Evolutionary conservation across 2,113 vertebrate genomes (phyloP), one percentile per base, ranked within the genome.

Genomic region (Sinocyclocheilus anshuiensis): DNA sequence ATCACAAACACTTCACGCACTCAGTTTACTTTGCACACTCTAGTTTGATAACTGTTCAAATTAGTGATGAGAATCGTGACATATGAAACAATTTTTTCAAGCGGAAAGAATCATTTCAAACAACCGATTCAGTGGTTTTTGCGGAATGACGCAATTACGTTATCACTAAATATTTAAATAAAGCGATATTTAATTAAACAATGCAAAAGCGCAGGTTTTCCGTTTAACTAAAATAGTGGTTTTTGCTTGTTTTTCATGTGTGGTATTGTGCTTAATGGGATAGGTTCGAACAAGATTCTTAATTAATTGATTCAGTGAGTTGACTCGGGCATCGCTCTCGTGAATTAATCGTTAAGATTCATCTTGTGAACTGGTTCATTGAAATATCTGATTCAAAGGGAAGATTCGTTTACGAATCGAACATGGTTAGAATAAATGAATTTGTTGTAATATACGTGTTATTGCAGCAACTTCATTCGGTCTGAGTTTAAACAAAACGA

Each of bases 401-500:
- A 67, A 29, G 24, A 33, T 67, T 33, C 4, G 33, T 20, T 48
- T n/a, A 26, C 45, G 12, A 20, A 55, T 22, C 26, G 1, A 6
- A 15, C 26, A 16, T 67, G 13, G 6, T 33, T 16, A 3, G 1
- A 29, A 33, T 16, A 67, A 67, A 77, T 20, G 2, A 33, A 36
- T 16, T 29, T 22, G n/a, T 78, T 29, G 22, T 5, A 24, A 2
- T 36, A 39, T 74, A 71, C 33, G 20, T 15, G 42, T n/a, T 45
- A 16, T 24, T 50, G 22, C 4, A 24, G 33, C 39, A 92, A 91
- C 89, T 24, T 36, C 36, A 36, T 6, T 39, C 39, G 11, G 2
- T 50, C 48, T 50, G 12, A 67, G 65, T 67, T 67, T 33, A 26
- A 67, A 15, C 26, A 33, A 33, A 26, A 87, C 88, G 88, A 90